phyloP scores from a whole-genome alignment of 2,113 vertebrate genomes.

The Morone chrysops region DNA sequence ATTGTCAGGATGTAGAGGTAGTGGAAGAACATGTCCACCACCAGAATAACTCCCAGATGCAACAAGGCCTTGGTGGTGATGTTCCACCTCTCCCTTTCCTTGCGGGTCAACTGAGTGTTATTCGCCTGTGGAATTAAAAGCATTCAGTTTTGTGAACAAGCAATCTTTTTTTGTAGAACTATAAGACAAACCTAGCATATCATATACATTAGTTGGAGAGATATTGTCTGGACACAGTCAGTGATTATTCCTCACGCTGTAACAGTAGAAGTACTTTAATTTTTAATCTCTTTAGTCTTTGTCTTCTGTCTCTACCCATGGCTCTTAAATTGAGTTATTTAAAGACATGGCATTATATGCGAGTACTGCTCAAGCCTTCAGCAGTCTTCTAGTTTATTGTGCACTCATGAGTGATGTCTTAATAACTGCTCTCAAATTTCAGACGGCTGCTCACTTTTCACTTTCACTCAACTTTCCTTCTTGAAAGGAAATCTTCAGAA shows the following conservation, averaged over 20 bases:
- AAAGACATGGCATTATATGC: not conserved
- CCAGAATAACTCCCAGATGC: slow-evolving; percentile 85
- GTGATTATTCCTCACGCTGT: not conserved
- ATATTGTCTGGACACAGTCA: not conserved
- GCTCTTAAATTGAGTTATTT: not conserved
- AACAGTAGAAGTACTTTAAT: not conserved
- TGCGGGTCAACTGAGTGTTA: slow-evolving; percentile 85
- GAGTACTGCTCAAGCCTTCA: slow-evolving; percentile 7
- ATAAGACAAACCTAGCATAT: not conserved
- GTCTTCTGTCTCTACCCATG: not conserved
- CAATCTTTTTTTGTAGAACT: not conserved
- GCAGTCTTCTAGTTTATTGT: not conserved
- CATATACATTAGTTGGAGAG: not conserved
- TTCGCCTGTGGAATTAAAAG: slow-evolving; percentile 83
- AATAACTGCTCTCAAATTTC: slow-evolving; percentile 4
- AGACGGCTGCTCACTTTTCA: not conserved
- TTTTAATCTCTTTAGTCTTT: not conserved
- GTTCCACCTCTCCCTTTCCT: slow-evolving; percentile 90
- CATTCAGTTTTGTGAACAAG: not conserved
- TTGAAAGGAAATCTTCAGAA: not conserved
- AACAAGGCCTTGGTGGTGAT: slow-evolving; percentile 88
- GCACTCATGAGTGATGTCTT: not conserved
- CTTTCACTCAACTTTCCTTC: not conserved
- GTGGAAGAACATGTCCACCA: slow-evolving; percentile 95
- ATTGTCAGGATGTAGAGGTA: slow-evolving; percentile 98